Conservation (phyloP, 2,888 invertebrate species). For the Himalopsyche japonica region DNA sequence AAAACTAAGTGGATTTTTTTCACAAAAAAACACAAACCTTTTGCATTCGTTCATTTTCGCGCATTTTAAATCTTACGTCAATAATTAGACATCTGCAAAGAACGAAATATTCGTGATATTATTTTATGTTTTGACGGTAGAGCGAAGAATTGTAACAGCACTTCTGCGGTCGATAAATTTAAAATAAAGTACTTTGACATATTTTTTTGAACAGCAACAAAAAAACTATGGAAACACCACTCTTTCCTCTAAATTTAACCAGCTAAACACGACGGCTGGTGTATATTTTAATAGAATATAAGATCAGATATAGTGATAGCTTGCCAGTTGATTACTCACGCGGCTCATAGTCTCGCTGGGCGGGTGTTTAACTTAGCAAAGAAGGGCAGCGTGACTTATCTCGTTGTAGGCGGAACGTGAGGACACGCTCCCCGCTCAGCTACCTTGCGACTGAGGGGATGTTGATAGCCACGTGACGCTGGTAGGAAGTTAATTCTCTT, state of each 20-base stretch:
- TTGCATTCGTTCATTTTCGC: too few relatives aligned
- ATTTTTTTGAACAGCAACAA: background rate
- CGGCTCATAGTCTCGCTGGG: background rate
- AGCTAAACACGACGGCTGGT: background rate
- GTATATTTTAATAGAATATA: slow-evolving; percentile 25
- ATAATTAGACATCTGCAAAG: too few relatives aligned
- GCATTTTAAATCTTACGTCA: too few relatives aligned
- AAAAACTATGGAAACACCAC: background rate
- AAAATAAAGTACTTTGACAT: too few relatives aligned
- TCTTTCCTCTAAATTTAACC: background rate
- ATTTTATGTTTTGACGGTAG: too few relatives aligned
- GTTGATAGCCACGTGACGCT: background rate
- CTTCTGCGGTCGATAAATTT: too few relatives aligned
- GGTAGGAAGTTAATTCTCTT: background rate
- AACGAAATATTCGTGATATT: too few relatives aligned
- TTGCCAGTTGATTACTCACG: slow-evolving; percentile 20
- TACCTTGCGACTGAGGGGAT: background rate
- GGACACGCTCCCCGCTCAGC: background rate
- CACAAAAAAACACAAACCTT: too few relatives aligned
- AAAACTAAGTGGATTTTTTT: too few relatives aligned
- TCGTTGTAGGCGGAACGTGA: background rate
- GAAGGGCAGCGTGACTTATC: background rate
- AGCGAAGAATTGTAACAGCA: too few relatives aligned
- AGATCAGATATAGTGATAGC: slow-evolving; percentile 21
- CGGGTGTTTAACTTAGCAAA: background rate